phyloP scores from a whole-genome alignment of 2,113 vertebrate genomes.

The Hypanus sabinus region DNA sequence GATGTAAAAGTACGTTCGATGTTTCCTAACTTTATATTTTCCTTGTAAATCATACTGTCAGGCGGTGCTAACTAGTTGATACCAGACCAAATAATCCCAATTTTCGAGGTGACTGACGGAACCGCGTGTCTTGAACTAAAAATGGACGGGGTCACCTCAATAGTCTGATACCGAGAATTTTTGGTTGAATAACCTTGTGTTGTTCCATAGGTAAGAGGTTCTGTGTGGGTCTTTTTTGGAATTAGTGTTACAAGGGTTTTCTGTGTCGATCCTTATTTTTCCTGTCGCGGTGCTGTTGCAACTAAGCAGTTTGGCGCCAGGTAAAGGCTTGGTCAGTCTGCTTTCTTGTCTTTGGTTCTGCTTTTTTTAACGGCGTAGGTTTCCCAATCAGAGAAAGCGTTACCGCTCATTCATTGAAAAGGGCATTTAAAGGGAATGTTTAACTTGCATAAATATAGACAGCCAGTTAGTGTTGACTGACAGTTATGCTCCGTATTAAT shows the following conservation, averaged over 20 bases:
- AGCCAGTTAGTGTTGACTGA: neutral
- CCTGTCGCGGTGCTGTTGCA: neutral
- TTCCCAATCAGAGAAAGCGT: neutral
- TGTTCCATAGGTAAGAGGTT: neutral
- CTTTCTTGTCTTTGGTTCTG: neutral
- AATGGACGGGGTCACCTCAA: neutral
- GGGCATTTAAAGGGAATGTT: neutral
- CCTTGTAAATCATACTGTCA: neutral
- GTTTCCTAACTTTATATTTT: neutral
- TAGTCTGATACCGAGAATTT: neutral
- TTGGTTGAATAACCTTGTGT: neutral
- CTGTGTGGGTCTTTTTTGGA: neutral
- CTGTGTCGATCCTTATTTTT: neutral
- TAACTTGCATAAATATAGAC: neutral
- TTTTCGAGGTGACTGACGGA: neutral
- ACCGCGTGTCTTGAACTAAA: neutral
- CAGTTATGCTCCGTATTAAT: neutral
- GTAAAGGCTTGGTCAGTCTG: neutral
- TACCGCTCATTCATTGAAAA: neutral
- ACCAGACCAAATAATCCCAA: neutral
- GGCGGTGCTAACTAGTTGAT: neutral
- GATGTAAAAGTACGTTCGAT: neutral
- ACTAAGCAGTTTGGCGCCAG: constrained; percentile 4
- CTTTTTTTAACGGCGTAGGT: neutral
- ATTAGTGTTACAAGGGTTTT: neutral